phyloP scores from a whole-genome alignment of 92 coral and sea anemone genomes.

The Porites divaricata region DNA sequence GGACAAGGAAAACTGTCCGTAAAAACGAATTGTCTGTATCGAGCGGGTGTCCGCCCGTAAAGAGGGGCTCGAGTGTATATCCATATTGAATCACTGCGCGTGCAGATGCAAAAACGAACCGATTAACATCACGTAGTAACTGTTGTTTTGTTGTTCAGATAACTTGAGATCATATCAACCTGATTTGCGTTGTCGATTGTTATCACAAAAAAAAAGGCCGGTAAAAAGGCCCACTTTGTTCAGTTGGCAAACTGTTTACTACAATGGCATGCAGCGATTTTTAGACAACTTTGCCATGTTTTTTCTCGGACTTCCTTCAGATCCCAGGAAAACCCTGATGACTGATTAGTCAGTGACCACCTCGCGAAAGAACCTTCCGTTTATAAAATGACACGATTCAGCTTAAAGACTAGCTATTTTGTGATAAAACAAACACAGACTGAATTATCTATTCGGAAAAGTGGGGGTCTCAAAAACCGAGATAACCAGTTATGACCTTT shows the following conservation, averaged over 20 bases:
- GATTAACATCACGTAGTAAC: neutral
- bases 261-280: neutral
- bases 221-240: neutral
- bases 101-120: neutral
- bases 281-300: neutral
- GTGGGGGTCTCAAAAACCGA: conserved; percentile 15
- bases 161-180: conserved; percentile 1
- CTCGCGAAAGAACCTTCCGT: neutral
- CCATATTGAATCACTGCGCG: neutral
- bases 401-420: neutral
- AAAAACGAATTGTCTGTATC: too few species aligned
- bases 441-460: conserved; percentile 10
- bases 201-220: conserved; percentile 1
- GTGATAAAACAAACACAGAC: neutral
- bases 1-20: too few species aligned
- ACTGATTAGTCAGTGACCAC: neutral
- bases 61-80: too few species aligned
- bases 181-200: conserved; percentile 1
- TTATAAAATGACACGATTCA: neutral
- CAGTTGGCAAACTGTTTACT: conserved; percentile 2
- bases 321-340: neutral
- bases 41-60: too few species aligned
- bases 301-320: neutral
- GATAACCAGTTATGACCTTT: conserved; percentile 28
- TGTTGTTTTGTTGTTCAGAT: neutral